Evolutionary conservation across 2,888 invertebrate genomes (phyloP).

Genomic region (Ornithoptera alexandrae): DNA sequence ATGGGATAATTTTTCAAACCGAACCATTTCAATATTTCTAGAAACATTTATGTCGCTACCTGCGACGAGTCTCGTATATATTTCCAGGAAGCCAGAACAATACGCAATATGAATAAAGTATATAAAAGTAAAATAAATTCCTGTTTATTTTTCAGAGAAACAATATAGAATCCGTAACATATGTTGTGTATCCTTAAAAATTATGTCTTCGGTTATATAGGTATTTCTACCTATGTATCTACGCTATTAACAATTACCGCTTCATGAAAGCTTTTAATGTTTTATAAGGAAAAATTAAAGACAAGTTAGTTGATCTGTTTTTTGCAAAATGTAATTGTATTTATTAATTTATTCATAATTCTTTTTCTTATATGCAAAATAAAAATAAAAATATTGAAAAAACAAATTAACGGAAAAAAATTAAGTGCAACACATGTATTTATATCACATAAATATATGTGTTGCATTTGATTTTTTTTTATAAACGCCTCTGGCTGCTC

Average conservation of each 20-base stretch:
- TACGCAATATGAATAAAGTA: not conserved
- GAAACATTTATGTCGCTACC: slow-evolving; percentile 11
- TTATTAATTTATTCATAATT: not conserved
- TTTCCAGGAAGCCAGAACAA: slow-evolving; percentile 10
- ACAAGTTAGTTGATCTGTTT: too few relatives aligned
- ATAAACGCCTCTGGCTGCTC: not conserved
- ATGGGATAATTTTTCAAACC: slow-evolving; percentile 15
- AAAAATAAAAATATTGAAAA: slow-evolving; percentile 2
- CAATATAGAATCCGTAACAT: too few relatives aligned
- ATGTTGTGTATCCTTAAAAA: too few relatives aligned
- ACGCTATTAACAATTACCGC: too few relatives aligned
- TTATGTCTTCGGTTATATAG: too few relatives aligned
- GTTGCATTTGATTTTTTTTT: slow-evolving; percentile 12
- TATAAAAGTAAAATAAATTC: too few relatives aligned
- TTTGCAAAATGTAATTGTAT: not conserved
- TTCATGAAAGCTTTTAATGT: not conserved
- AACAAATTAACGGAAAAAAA: not conserved
- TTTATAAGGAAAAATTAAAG: not conserved
- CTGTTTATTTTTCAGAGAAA: too few relatives aligned
- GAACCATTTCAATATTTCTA: slow-evolving; percentile 14
- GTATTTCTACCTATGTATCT: too few relatives aligned
- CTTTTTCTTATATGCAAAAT: slow-evolving; percentile 10
- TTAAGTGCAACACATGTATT: too few relatives aligned
- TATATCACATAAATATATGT: slow-evolving; percentile 10
- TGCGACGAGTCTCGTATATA: slow-evolving; percentile 1